Percentiles rank a stretch among this genome's conserved stretches.
phyloP scores from a whole-genome alignment of 2,888 invertebrate genomes.

The Tenthredo mesomela region DNA sequence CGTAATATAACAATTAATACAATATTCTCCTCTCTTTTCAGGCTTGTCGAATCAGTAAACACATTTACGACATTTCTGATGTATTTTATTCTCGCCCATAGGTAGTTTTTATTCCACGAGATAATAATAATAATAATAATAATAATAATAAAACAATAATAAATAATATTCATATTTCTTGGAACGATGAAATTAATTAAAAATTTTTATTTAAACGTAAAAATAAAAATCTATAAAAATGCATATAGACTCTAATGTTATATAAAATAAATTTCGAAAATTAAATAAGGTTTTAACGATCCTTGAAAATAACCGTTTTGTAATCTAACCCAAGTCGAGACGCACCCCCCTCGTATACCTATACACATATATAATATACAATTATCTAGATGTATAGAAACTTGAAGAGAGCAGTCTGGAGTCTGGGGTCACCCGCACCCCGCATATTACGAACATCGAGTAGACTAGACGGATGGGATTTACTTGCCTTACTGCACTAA shows the following conservation, averaged over 20 bases:
- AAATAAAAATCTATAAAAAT: neutral
- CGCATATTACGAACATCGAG: constrained; percentile 53
- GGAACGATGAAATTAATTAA: neutral
- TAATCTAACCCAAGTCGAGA: neutral
- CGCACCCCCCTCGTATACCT: neutral
- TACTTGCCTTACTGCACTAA: constrained; percentile 30
- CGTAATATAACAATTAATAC: too few species aligned
- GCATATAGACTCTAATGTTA: too few species aligned
- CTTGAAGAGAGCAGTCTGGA: neutral
- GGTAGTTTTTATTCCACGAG: neutral
- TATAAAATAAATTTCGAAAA: neutral
- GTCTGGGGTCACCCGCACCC: constrained; percentile 60
- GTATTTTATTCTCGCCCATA: neutral
- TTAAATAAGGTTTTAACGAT: neutral
- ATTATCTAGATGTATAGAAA: neutral
- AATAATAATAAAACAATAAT: neutral
- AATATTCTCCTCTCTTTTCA: too few species aligned
- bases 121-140: too few species aligned
- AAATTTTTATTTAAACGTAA: neutral
- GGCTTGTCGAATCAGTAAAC: constrained; percentile 20
- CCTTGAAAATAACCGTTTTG: neutral
- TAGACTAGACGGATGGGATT: constrained; percentile 54
- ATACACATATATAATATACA: neutral
- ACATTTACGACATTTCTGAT: constrained; percentile 11
- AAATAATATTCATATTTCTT: neutral